Conservation (phyloP, 2,797 vertebrate genomes). For the Chaetophractus vellerosus region DNA sequence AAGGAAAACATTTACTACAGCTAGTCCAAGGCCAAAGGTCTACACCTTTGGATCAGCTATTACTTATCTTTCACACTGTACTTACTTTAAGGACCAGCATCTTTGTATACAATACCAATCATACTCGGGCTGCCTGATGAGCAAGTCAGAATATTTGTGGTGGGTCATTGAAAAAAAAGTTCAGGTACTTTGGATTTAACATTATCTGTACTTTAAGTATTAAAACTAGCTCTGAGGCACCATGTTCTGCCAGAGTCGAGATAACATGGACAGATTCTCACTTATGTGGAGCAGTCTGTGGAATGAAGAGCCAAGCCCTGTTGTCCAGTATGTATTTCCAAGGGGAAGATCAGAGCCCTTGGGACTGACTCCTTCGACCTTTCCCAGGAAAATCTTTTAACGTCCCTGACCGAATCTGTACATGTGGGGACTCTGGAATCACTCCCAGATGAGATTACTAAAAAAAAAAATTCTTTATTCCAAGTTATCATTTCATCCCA, state of each 20-base stretch:
- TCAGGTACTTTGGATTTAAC: not conserved
- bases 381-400: slow-evolving; percentile 79
- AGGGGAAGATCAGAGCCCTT: not conserved
- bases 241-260: not conserved
- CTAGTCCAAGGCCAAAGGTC: not conserved
- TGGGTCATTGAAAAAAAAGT: not conserved
- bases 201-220: not conserved
- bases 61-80: not conserved
- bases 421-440: slow-evolving; percentile 57
- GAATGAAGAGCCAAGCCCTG: slow-evolving; percentile 28
- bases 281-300: not conserved
- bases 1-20: not conserved
- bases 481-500: not conserved
- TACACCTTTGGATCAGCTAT: not conserved
- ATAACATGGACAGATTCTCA: slow-evolving; percentile 59
- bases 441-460: not conserved
- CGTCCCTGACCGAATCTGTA: slow-evolving; percentile 19
- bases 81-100: not conserved
- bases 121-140: not conserved
- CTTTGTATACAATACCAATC: not conserved
- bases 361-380: slow-evolving; percentile 67
- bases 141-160: not conserved
- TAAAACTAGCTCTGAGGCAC: slow-evolving; percentile 16
- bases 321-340: slow-evolving; percentile 10
- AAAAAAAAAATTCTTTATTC: not conserved